Evolutionary conservation across 1,140 invertebrate species (phyloP), one percentile per base, ranked within the genome.

Genomic region (Holotrichia oblita): DNA sequence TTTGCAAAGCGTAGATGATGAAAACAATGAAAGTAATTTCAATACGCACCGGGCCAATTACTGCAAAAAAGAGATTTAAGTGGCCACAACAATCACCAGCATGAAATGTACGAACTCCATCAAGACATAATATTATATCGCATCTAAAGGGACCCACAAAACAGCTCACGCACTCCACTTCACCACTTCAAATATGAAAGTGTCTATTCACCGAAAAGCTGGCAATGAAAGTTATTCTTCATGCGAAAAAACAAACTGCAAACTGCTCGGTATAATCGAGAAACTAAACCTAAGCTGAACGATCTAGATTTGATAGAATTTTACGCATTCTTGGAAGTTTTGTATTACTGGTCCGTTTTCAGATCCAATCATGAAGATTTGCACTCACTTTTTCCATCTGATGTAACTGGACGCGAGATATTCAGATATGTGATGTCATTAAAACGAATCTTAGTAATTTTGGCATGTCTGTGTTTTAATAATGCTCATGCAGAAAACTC

Each of bases 21-120:
- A n/a, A n/a, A n/a, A n/a, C n/a, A n/a, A n/a, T n/a, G n/a, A n/a
- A n/a, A n/a, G n/a, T n/a, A n/a, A n/a, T n/a, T n/a, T n/a, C n/a
- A n/a, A n/a, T n/a, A n/a, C n/a, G n/a, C n/a, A n/a, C n/a, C n/a
- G n/a, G n/a, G n/a, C n/a, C n/a, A n/a, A n/a, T n/a, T n/a, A n/a
- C n/a, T n/a, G n/a, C n/a, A n/a, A n/a, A 69, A 69, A 69, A 69
- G 1, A 69, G 64, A 69, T 69, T 69, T 20, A 69, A 3, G 64
- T 69, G 64, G 64, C 2, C 64, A 69, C 27, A 2, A 34, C 27
- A 34, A 34, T 4, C 27, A 34, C 4, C 27, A 34, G 27, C 27
- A 1, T 4, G 2, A 34, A 34, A 34, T 34, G 4, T 34, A 34
- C 27, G 27, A 34, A 34, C 27, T 34, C 27, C 27, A n/a, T n/a